Base-by-base conservation (phyloP, 2,888 invertebrate genomes). In the Anoncus sp. region DNA sequence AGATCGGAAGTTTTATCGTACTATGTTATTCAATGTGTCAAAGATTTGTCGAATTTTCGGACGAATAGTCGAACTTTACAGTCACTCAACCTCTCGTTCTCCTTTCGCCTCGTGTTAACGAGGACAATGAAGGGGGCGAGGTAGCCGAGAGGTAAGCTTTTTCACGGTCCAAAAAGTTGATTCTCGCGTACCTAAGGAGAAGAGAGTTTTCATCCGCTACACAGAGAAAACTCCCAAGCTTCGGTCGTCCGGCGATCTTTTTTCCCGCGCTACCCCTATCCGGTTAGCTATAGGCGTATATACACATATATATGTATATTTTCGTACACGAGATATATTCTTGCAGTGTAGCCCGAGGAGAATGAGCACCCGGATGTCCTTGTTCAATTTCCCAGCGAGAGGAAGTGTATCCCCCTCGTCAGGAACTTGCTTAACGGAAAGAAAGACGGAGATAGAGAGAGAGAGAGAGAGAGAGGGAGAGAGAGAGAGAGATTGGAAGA, bases 321-420 rank as follows among this genome's bases (percentile, higher is more conserved):
- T 62, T 66, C 60, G 59, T 63, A 49, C 70, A 65, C 20, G 63
- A 70, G 43, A 65, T 70, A 65, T 71, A 59, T 65, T 59, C 12
- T 16, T 27, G 40, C 12, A 31, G 51, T 59, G 65, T 57, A 65
- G 75, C 65, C 69, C 35, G 59, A 76, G 71, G 71, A 71, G 71
- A 67, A 72, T 55, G 76, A 71, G 71, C 62, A 67, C 43, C 66
- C 67, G 71, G 75, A 75, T 71, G 78, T 78, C 78, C 78, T 78
- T 75, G 78, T 75, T 75, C 71, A 72, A 78, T 78, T 78, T 78
- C 55, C 71, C 47, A 67, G 53, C 62, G 14, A 47, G 55, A 45
- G 60, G 62, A 72, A 78, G 62, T 78, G 71, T 65, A 65, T 65
- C 65, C 60, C 43, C 51, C 66, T 78, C 75, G 66, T 75, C 66